A percentile compares a stretch with the other conserved stretches of the same genome.
Evolutionary conservation across 2,888 invertebrate genomes (phyloP).

Genomic region (Hyposoter didymator): DNA sequence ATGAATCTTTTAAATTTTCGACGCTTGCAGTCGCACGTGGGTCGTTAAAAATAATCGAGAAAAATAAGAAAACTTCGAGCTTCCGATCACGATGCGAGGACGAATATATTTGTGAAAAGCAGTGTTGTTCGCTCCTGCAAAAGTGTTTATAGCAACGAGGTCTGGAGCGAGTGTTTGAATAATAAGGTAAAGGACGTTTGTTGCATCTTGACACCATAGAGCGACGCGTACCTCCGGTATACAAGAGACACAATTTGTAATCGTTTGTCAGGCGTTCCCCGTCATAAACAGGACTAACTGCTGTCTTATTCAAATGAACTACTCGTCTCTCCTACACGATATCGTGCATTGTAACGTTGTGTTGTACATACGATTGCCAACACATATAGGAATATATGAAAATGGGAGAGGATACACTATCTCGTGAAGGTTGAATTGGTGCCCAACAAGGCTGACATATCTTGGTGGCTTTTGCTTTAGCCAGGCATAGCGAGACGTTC

Average conservation of each 20-base stretch:
- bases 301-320: conserved; percentile 83
- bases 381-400: conserved; percentile 21
- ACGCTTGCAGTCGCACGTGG: too few relatives aligned
- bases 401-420: conserved; percentile 14
- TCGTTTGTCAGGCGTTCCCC: conserved; percentile 81
- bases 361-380: conserved; percentile 12
- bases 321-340: conserved; percentile 65
- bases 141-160: conserved; percentile 15
- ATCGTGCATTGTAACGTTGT: conserved; percentile 55
- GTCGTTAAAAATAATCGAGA: too few relatives aligned
- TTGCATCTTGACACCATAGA: conserved; percentile 4
- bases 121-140: neutral
- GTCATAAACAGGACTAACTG: conserved; percentile 83
- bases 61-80: neutral
- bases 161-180: neutral
- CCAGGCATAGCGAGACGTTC: conserved; percentile 43
- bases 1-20: too few relatives aligned
- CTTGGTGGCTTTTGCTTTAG: conserved; percentile 55
- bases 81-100: neutral
- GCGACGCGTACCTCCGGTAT: conserved; percentile 28
- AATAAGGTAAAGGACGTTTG: conserved; percentile 30
- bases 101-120: neutral
- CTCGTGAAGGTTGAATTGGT: conserved; percentile 58
- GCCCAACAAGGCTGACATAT: conserved; percentile 52
- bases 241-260: conserved; percentile 80